phyloP scores from a whole-genome alignment of 2,113 vertebrate genomes.

The Oreochromis aureus region DNA sequence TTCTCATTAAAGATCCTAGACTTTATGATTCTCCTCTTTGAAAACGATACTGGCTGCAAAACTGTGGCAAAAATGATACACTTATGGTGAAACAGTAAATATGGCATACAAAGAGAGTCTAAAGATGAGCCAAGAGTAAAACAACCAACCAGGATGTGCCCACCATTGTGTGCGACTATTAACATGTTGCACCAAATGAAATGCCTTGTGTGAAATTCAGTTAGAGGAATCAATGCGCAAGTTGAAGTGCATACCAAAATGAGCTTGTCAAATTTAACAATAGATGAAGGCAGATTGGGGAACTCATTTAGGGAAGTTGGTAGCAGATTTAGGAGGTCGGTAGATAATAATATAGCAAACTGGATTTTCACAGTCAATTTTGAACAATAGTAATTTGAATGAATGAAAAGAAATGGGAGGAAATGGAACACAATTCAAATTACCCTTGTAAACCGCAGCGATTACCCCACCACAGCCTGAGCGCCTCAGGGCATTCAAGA shows the following conservation, averaged over 20 bases:
- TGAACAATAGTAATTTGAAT: background rate
- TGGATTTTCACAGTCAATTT: background rate
- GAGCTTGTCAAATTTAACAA: background rate
- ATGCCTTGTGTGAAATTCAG: background rate
- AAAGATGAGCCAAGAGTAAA: background rate
- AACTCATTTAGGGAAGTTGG: background rate
- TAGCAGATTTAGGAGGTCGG: background rate
- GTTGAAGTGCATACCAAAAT: background rate
- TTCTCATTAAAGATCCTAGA: background rate
- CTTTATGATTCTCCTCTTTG: background rate
- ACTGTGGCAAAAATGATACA: background rate
- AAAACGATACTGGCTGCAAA: background rate
- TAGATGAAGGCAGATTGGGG: background rate
- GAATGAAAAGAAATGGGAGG: background rate
- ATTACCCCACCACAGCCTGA: background rate
- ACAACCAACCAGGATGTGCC: background rate
- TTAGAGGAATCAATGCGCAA: background rate
- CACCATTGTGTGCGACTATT: background rate
- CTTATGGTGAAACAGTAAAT: background rate
- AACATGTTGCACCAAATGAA: background rate
- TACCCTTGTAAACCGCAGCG: background rate
- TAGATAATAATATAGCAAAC: background rate
- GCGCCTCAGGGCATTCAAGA: background rate
- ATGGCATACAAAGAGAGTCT: background rate
- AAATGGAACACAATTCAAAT: background rate